These are phyloP conservation scores for Xanthia icteritia DNA, from an alignment of 2,888 invertebrate species.

Conservation along the genomic window DNA sequence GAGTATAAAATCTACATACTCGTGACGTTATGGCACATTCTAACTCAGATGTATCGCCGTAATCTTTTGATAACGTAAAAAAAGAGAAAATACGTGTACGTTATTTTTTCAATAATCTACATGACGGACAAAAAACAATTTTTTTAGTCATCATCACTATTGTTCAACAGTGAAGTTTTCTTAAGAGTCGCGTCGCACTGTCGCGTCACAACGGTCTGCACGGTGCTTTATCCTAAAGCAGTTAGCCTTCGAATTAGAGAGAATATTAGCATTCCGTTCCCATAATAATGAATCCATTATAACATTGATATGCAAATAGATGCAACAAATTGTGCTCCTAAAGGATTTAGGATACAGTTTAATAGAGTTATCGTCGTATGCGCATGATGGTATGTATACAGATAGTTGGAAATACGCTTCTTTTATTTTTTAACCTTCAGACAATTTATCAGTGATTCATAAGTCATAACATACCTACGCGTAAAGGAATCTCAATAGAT, in stretches of 20 bases:
- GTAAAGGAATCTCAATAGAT: constrained; percentile 33
- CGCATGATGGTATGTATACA: constrained; percentile 32
- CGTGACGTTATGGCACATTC: too few relatives aligned
- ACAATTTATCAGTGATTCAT: background rate
- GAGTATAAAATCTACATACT: too few relatives aligned
- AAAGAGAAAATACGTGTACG: too few relatives aligned
- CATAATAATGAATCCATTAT: constrained; percentile 82
- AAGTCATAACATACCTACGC: background rate
- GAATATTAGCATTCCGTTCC: constrained; percentile 80
- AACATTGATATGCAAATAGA: constrained; percentile 82
- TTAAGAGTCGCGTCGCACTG: too few relatives aligned
- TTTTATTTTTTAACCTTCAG: constrained; percentile 21
- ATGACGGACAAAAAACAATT: too few relatives aligned
- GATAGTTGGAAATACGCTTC: constrained; percentile 20
- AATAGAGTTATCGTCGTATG: constrained; percentile 66
- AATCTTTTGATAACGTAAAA: too few relatives aligned
- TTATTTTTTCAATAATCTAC: too few relatives aligned
- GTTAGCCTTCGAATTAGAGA: constrained; percentile 80
- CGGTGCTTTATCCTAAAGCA: constrained; percentile 62
- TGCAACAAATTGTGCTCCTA: constrained; percentile 79
- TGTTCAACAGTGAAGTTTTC: too few relatives aligned
- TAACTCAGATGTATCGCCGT: too few relatives aligned
- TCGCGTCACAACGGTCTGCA: too few relatives aligned
- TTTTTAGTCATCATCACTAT: too few relatives aligned
- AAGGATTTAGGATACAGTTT: constrained; percentile 77